phyloP scores from a whole-genome alignment of 2,888 invertebrate genomes.

The Portevinia maculata region DNA sequence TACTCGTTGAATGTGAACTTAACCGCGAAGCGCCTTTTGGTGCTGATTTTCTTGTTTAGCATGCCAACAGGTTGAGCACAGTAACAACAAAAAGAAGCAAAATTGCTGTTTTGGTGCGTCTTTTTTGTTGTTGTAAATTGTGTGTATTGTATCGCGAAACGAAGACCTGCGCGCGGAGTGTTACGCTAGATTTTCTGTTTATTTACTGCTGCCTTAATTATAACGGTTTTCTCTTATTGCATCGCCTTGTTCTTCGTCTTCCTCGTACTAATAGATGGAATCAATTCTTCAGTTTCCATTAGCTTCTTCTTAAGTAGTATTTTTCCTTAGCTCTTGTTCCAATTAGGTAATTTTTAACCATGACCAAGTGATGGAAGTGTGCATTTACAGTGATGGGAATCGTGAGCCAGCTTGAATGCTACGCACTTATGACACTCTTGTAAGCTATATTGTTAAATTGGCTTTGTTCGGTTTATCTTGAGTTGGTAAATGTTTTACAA shows the following conservation, averaged over 20 bases:
- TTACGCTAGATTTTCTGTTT: conserved; percentile 49
- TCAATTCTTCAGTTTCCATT: conserved; percentile 44
- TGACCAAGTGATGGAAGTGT: conserved; percentile 21
- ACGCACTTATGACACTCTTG: conserved; percentile 12
- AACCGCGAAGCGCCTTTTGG: conserved; percentile 63
- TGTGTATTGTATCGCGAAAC: conserved; percentile 32
- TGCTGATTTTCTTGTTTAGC: conserved; percentile 34
- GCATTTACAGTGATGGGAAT: conserved; percentile 3
- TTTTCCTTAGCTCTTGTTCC: conserved; percentile 12
- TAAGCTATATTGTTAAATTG: not conserved
- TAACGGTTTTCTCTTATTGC: conserved; percentile 51
- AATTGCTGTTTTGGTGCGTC: conserved; percentile 17
- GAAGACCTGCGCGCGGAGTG: conserved; percentile 18
- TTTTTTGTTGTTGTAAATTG: conserved; percentile 11
- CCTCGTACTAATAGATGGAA: conserved; percentile 5
- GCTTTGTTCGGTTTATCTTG: not conserved
- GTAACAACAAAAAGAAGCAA: not conserved
- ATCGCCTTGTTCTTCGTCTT: conserved; percentile 1
- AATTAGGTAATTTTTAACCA: conserved; percentile 36
- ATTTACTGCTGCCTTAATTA: conserved; percentile 66
- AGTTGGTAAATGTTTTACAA: not conserved
- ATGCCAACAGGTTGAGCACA: conserved; percentile 43
- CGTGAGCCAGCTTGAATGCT: conserved; percentile 8
- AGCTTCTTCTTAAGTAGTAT: not conserved
- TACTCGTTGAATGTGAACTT: conserved; percentile 58